Conservation (phyloP, 2,888 invertebrate genomes). For the Baccha elongata region DNA sequence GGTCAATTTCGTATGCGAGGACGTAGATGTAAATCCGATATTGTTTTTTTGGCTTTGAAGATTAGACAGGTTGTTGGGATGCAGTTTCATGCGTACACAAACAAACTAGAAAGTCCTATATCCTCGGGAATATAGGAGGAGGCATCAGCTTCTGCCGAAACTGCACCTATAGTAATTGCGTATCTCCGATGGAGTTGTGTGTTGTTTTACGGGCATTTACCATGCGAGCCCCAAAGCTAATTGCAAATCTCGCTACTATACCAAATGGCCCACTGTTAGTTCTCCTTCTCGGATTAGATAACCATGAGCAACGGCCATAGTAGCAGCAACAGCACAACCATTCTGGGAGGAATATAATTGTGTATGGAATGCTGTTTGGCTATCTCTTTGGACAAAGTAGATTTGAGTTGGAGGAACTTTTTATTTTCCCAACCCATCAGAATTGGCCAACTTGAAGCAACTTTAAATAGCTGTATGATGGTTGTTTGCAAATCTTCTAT, state of each 20-base stretch:
- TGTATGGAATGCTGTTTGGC: slow-evolving; percentile 59
- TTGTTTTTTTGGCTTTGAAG: slow-evolving; percentile 15
- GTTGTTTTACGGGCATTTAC: slow-evolving; percentile 27
- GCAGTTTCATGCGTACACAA: slow-evolving; percentile 46
- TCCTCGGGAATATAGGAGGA: background rate
- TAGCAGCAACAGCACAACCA: slow-evolving; percentile 4
- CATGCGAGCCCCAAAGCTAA: slow-evolving; percentile 50
- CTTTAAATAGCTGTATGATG: slow-evolving; percentile 35
- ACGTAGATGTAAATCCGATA: slow-evolving; percentile 39
- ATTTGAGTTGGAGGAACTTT: slow-evolving; percentile 34
- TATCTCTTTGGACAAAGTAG: slow-evolving; percentile 40
- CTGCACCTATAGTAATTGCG: slow-evolving; percentile 53
- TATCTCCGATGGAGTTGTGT: slow-evolving; percentile 9
- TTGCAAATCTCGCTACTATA: slow-evolving; percentile 41
- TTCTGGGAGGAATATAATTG: slow-evolving; percentile 41
- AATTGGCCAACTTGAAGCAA: slow-evolving; percentile 48
- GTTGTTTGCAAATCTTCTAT: slow-evolving; percentile 49
- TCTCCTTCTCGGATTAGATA: slow-evolving; percentile 52
- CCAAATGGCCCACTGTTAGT: slow-evolving; percentile 33
- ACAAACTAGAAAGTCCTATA: slow-evolving; percentile 51
- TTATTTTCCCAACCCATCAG: slow-evolving; percentile 5
- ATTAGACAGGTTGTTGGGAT: slow-evolving; percentile 27
- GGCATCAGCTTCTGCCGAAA: slow-evolving; percentile 43
- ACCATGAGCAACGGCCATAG: slow-evolving; percentile 13
- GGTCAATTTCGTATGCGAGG: slow-evolving; percentile 42